These are phyloP conservation scores for Bradypodion ventrale DNA, from an alignment of 2,797 vertebrate species.

Conservation along the genomic window DNA sequence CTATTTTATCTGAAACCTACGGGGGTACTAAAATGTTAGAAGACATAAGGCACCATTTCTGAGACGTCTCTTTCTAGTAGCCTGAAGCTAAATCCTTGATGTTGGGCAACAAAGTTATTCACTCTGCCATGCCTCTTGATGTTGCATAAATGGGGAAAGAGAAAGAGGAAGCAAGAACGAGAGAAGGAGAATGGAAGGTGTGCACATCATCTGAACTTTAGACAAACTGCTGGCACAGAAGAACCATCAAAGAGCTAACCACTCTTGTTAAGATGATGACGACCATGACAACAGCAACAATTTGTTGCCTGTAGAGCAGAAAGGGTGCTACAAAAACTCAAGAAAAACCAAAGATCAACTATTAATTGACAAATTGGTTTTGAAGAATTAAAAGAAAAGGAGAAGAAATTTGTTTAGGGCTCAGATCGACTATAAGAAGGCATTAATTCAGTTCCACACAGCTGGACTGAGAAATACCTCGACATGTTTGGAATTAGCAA, in stretches of 20 bases:
- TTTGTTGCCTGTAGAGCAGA: too few relatives aligned
- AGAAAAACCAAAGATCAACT: too few relatives aligned
- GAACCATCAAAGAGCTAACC: slow-evolving; percentile 78
- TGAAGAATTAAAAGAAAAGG: too few relatives aligned
- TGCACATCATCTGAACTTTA: slow-evolving; percentile 82
- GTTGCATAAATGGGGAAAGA: slow-evolving; percentile 79
- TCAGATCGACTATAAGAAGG: too few relatives aligned
- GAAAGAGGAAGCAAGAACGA: background rate
- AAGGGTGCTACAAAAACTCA: too few relatives aligned
- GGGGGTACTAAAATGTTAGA: slow-evolving; percentile 86
- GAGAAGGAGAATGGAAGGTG: slow-evolving; percentile 49
- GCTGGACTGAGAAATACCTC: too few relatives aligned
- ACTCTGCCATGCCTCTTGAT: slow-evolving; percentile 85
- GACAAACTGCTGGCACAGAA: slow-evolving; percentile 83
- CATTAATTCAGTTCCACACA: too few relatives aligned
- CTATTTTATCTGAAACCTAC: slow-evolving; percentile 85
- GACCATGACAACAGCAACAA: background rate
- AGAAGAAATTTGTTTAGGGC: too few relatives aligned
- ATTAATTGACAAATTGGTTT: too few relatives aligned
- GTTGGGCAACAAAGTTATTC: slow-evolving; percentile 84
- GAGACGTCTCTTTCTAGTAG: slow-evolving; percentile 84
- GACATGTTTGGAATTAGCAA: too few relatives aligned
- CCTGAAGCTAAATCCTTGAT: slow-evolving; percentile 84
- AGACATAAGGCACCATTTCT: slow-evolving; percentile 81
- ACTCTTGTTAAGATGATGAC: slow-evolving; percentile 53